Conservation (phyloP, 2,113 vertebrate genomes). For the Gymnogyps californianus region DNA sequence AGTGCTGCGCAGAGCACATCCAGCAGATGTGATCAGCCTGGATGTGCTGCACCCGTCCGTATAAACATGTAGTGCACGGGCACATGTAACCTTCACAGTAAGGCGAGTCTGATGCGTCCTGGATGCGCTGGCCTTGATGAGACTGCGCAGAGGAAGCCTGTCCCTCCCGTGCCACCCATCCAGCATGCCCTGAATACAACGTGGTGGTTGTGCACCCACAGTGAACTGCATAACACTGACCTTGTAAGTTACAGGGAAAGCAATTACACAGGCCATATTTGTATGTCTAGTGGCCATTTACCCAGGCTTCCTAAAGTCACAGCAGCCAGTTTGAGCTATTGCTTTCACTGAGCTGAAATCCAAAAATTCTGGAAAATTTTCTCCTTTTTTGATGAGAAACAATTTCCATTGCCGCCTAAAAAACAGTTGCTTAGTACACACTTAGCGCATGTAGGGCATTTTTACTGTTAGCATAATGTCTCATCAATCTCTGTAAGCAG, state of each 20-base stretch:
- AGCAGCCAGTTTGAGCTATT: background rate
- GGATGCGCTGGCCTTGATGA: background rate
- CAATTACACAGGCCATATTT: background rate
- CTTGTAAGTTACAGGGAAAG: background rate
- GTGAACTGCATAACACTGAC: background rate
- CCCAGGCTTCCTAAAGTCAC: background rate
- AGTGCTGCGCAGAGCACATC: rapidly evolving
- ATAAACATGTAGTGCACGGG: background rate
- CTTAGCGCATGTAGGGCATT: background rate
- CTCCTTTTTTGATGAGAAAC: background rate
- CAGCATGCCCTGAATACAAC: background rate
- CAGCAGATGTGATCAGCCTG: background rate
- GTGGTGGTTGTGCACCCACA: rapidly evolving
- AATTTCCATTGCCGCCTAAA: background rate
- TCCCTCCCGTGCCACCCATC: background rate
- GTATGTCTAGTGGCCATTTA: background rate
- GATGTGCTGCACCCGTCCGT: rapidly evolving
- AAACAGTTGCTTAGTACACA: background rate
- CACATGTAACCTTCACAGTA: background rate
- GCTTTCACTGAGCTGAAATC: background rate
- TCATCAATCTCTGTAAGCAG: background rate
- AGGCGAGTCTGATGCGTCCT: background rate
- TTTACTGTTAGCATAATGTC: background rate
- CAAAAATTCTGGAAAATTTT: background rate
- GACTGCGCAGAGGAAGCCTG: background rate